Evolutionary conservation across 2,888 invertebrate species (phyloP), one percentile per base, ranked within the genome.

Genomic region (Cabera pusaria): DNA sequence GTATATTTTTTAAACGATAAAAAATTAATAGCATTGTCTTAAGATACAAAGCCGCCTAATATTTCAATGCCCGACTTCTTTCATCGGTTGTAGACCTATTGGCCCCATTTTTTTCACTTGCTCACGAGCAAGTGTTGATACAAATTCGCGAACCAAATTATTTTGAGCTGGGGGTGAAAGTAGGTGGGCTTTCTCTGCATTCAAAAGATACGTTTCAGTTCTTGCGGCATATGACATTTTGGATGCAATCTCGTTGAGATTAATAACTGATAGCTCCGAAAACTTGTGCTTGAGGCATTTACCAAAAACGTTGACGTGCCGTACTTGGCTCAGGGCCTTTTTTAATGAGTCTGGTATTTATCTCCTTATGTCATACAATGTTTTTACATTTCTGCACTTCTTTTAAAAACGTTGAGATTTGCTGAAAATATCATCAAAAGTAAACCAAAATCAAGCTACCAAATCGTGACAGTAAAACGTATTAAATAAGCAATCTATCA

Each of bases 131-230:
- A 68, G 59, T 66, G 67, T 67, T 74, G 80, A 68, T 83, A 85
- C 79, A 75, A 72, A 78, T 85, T 77, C 68, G 70, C 74, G 63
- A 56, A 59, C 70, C 58, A 59, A 77, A 75, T 78, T 64, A 66
- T 73, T 64, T 36, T 31, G 17, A 24, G 2, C 28, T 24, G 50
- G 61, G 73, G 72, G 74, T 72, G 77, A 79, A 80, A 78, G 80
- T 75, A 68, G 61, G 59, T 57, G 52, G 54, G 75, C 87, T 85
- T 86, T 87, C 87, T 71, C 87, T 80, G 57, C 56, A 60, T 56
- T 60, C 56, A 55, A 52, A 63, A 68, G 60, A 62, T 62, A 57
- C 36, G 58, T 58, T 56, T 60, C 49, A 38, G 32, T 48, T 59
- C 47, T 33, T 31, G 38, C 33, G 44, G 26, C 26, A 20, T 50